Evolutionary conservation across 2,113 vertebrate species (phyloP).

Genomic region (Trematocara stigmaticum): DNA sequence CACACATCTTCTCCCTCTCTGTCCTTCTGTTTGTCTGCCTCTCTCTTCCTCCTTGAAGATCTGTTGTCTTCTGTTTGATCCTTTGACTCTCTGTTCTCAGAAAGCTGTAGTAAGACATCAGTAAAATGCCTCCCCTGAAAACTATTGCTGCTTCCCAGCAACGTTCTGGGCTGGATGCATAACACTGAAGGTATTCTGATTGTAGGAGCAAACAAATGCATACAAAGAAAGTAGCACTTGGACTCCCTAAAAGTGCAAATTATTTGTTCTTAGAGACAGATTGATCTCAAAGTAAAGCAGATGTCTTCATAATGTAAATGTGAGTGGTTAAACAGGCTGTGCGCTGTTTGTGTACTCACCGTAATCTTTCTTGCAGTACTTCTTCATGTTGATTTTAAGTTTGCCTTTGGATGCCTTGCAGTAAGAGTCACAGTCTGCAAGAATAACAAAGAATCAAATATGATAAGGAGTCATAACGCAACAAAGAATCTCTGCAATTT

Average conservation of each 20-base stretch:
- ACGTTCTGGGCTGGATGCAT: neutral
- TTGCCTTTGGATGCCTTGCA: slow-evolving; percentile 98
- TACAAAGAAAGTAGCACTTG: neutral
- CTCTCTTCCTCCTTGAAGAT: slow-evolving; percentile 28
- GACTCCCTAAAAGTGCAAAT: neutral
- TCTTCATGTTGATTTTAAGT: slow-evolving; percentile 99
- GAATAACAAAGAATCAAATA: neutral
- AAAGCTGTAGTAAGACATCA: slow-evolving; percentile 63
- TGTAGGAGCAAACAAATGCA: neutral
- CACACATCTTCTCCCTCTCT: neutral
- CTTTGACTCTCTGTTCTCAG: slow-evolving; percentile 47
- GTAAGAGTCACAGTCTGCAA: slow-evolving; percentile 92
- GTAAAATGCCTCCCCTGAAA: slow-evolving; percentile 26
- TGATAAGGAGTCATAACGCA: neutral
- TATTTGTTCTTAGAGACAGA: neutral
- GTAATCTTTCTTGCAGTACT: slow-evolving; percentile 98
- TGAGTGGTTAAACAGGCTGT: neutral
- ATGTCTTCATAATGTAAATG: neutral
- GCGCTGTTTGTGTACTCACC: slow-evolving; percentile 76
- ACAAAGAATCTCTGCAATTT: neutral
- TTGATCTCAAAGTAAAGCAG: neutral
- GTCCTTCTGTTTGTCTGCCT: neutral
- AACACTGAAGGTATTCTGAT: neutral
- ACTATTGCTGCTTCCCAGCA: slow-evolving; percentile 9
- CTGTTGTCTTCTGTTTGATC: slow-evolving; percentile 52